phyloP scores from a whole-genome alignment of 2,888 invertebrate genomes.

The Lepetodrilus schrolli region DNA sequence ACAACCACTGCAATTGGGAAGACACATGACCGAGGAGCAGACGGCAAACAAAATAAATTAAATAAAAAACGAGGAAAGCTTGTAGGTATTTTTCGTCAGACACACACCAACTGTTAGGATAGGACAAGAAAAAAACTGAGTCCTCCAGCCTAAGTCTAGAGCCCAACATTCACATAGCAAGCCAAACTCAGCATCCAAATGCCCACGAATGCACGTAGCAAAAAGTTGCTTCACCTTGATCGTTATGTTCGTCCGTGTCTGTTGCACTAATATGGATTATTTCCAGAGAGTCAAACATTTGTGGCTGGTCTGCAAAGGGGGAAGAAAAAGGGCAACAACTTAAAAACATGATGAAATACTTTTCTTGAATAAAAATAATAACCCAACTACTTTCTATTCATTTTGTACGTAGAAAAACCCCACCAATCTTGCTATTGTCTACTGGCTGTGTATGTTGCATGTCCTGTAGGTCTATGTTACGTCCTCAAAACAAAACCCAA shows the following conservation, averaged over 20 bases:
- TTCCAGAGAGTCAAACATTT: slow-evolving; percentile 56
- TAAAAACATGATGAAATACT: neutral
- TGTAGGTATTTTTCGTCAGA: neutral
- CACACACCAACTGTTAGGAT: neutral
- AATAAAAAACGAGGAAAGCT: slow-evolving; percentile 13
- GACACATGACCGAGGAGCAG: no score
- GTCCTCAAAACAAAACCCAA: no score
- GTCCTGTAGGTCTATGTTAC: no score
- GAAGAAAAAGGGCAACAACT: slow-evolving; percentile 37
- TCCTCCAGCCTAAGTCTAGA: slow-evolving; percentile 8
- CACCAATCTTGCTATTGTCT: no score
- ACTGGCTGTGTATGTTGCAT: no score
- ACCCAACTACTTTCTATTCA: no score
- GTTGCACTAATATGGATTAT: slow-evolving; percentile 48
- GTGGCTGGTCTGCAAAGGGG: slow-evolving; percentile 58
- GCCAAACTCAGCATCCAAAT: slow-evolving; percentile 29
- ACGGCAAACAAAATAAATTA: slow-evolving; percentile 1
- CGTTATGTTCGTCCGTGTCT: slow-evolving; percentile 49
- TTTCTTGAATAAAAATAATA: no score
- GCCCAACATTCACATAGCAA: slow-evolving; percentile 30
- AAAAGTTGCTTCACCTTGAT: slow-evolving; percentile 36
- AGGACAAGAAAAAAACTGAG: neutral
- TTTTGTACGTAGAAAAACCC: neutral
- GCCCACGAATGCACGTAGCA: slow-evolving; percentile 15
- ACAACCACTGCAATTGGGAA: no score